Percentiles rank a stretch among this genome's conserved stretches.
Conservation (phyloP, 2,888 invertebrate species). For the Agapostemon virescens region DNA sequence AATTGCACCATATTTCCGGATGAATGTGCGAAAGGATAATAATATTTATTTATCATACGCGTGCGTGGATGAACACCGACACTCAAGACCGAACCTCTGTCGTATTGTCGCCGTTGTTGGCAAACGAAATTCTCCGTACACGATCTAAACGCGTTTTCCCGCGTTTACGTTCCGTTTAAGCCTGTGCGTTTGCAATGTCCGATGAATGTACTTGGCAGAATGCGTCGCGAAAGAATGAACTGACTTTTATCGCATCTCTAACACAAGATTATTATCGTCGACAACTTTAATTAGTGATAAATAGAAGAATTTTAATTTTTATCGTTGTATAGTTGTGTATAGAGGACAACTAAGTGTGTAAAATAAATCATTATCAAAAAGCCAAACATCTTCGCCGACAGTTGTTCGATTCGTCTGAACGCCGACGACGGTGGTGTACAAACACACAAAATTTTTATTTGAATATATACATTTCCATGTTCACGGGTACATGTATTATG, state of each 20-base stretch:
- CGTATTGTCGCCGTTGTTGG: constrained; percentile 20
- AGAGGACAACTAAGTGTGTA: constrained; percentile 79
- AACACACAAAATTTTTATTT: constrained; percentile 68
- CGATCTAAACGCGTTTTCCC: constrained; percentile 26
- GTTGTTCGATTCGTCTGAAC: background rate
- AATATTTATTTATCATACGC: constrained; percentile 60
- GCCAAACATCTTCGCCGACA: constrained; percentile 18
- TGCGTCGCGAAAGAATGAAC: constrained; percentile 57
- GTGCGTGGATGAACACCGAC: constrained; percentile 39
- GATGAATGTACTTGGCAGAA: constrained; percentile 50
- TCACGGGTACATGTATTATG: constrained; percentile 40
- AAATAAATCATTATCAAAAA: constrained; percentile 78
- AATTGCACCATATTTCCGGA: constrained; percentile 33
- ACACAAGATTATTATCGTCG: constrained; percentile 66
- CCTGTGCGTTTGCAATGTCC: constrained; percentile 46
- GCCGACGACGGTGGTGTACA: constrained; percentile 52
- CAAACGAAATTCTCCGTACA: constrained; percentile 35
- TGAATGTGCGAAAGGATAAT: constrained; percentile 34
- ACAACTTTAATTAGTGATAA: constrained; percentile 68
- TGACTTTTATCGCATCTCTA: constrained; percentile 66
- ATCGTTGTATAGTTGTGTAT: constrained; percentile 80
- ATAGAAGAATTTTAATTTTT: constrained; percentile 75
- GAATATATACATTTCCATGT: constrained; percentile 71
- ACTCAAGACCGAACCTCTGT: constrained; percentile 23
- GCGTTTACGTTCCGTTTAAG: constrained; percentile 29